Percentiles rank a stretch among this genome's conserved stretches.
Conservation (phyloP, 2,888 invertebrate species). For the Agonopterix arenella region DNA sequence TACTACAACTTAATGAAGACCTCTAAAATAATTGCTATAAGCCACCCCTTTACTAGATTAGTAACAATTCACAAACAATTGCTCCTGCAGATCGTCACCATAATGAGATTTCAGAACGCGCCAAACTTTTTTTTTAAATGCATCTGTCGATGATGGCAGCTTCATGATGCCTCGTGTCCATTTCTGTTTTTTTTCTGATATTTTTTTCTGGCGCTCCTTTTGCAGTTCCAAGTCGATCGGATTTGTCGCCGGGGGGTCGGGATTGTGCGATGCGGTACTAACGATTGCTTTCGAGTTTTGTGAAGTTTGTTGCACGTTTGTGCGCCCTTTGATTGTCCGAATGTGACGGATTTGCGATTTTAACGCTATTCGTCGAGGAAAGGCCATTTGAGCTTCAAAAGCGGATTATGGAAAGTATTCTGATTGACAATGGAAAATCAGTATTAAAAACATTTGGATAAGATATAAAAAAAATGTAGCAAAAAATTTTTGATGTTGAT, state of each 20-base stretch:
- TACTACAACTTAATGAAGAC: too few species aligned
- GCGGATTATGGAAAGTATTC: conserved; percentile 31
- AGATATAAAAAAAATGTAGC: too few species aligned
- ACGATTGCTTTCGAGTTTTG: conserved; percentile 57
- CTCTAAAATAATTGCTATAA: background rate
- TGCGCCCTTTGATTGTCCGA: conserved; percentile 63
- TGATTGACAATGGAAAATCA: background rate
- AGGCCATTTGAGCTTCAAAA: conserved; percentile 47
- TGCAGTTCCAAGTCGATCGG: conserved; percentile 55
- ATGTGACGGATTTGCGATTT: conserved; percentile 64
- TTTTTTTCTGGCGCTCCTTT: conserved; percentile 41
- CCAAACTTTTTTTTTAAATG: conserved; percentile 36
- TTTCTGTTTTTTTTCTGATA: conserved; percentile 38
- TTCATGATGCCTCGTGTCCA: conserved; percentile 50
- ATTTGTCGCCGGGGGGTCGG: conserved; percentile 64
- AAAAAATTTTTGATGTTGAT: too few species aligned
- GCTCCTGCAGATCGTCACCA: conserved; percentile 38
- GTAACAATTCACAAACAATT: conserved; percentile 45
- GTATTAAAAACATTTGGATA: background rate
- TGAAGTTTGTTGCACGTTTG: conserved; percentile 47
- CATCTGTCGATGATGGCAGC: conserved; percentile 52
- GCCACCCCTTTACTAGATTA: conserved; percentile 39
- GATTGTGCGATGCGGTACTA: conserved; percentile 38
- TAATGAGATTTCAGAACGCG: conserved; percentile 45
- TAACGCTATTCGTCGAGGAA: conserved; percentile 36